Percentiles rank a stretch among this genome's conserved stretches.
These are phyloP conservation scores for Tragopan temminckii DNA, from an alignment of 2,797 vertebrate genomes.

Conservation along the genomic window DNA sequence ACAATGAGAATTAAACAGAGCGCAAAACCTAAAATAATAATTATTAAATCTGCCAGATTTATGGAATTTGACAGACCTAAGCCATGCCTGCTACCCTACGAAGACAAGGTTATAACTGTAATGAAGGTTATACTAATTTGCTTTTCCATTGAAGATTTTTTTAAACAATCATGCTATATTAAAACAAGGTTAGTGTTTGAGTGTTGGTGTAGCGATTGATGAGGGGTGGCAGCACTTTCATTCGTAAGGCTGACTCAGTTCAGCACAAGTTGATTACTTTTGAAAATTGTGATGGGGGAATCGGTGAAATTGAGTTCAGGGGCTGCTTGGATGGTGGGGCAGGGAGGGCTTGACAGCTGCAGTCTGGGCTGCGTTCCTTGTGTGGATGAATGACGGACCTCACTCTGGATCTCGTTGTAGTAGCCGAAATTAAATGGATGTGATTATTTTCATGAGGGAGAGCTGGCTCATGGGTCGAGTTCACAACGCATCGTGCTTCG, in stretches of 20 bases:
- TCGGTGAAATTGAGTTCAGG: background rate
- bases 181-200: background rate
- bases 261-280: background rate
- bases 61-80: background rate
- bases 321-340: fast-evolving
- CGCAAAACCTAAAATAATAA: background rate
- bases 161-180: background rate
- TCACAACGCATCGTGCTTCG: fast-evolving
- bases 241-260: background rate
- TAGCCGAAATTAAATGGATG: background rate
- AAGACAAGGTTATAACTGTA: background rate
- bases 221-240: background rate
- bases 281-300: background rate
- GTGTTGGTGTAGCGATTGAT: background rate
- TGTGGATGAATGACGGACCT: background rate
- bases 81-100: background rate
- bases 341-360: background rate
- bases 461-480: fast-evolving
- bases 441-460: background rate
- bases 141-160: background rate
- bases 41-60: background rate
- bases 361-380: background rate
- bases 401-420: fast-evolving
- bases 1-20: background rate
- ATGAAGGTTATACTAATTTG: background rate